Conservation (phyloP, 2,888 invertebrate genomes). For the Torymus tubicola region DNA sequence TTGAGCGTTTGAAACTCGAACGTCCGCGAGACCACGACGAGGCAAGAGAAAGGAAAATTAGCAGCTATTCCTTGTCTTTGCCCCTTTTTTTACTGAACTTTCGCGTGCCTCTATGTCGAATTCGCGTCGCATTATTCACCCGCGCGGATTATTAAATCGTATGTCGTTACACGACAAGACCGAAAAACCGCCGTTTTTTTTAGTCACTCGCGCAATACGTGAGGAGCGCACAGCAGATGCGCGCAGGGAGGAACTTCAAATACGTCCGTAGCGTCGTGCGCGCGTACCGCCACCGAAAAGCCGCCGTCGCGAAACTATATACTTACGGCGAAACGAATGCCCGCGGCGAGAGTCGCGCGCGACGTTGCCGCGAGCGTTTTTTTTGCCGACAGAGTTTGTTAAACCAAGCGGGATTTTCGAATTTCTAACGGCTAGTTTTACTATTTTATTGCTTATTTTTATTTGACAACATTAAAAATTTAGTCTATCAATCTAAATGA, state of each 20-base stretch:
- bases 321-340: constrained; percentile 7
- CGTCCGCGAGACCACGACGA: constrained; percentile 60
- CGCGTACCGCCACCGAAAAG: constrained; percentile 32
- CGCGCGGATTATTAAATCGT: neutral
- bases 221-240: neutral
- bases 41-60: neutral
- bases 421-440: no score
- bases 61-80: no score
- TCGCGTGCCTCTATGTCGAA: neutral
- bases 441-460: no score
- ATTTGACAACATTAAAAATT: no score
- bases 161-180: no score
- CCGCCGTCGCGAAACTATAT: constrained; percentile 2
- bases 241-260: constrained; percentile 35
- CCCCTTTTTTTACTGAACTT: neutral
- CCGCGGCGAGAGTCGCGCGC: neutral
- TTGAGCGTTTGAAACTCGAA: constrained; percentile 69
- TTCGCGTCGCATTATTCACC: constrained; percentile 5
- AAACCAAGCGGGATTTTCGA: no score
- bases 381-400: neutral
- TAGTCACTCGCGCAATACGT: constrained; percentile 1
- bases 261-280: constrained; percentile 52
- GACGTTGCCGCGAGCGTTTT: constrained; percentile 20
- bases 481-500: neutral
- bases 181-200: neutral